Evolutionary conservation across 2,797 vertebrate genomes (phyloP), one percentile per base, ranked within the genome.

Genomic region (Lindbergichthys nudifrons): DNA sequence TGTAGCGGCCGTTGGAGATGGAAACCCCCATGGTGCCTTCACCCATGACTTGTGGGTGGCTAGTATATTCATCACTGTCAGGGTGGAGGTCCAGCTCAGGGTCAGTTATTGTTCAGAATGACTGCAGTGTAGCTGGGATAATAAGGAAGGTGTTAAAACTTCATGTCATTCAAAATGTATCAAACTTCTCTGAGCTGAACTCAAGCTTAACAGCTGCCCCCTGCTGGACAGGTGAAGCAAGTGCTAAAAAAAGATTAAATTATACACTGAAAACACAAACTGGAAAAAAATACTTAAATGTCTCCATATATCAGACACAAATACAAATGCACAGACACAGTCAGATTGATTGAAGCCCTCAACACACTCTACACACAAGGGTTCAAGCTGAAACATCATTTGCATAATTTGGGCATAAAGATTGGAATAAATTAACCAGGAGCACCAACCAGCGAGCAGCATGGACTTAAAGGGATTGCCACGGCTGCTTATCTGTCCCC

Each of bases 391-490:
- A 76, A 71, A 53, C 65, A 42, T 21, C 3, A 87, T 90, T 80
- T 75, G 73, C 88, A 91, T 88, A 85, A 62, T 82, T 45, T 52
- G 32, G 21, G 43, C 19, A 21, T 12, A 60, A 30, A 77, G 72
- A 81, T 87, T 59, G 69, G 81, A 87, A 92, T 91, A 89, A 85
- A 93, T 92, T 92, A 93, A 77, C 56, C 66, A 83, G 60, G 66
- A 70, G 81, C 87, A 82, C 82, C 80, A 86, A 86, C 59, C 75
- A 85, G 57, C 59, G 64, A 82, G 67, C 62, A 83, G 56, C 65
- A 61, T 47, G 80, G 70, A 74, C 84, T 90, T 92, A 93, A 95
- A 92, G 88, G 91, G 93, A 93, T 94, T 92, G 88, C 88, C 90
- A 92, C 62, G 87, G 91, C 83, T 91, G 92, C 91, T 94, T 93